These are phyloP conservation scores for Mimachlamys varia DNA, from an alignment of 2,888 invertebrate species.

Conservation along the genomic window DNA sequence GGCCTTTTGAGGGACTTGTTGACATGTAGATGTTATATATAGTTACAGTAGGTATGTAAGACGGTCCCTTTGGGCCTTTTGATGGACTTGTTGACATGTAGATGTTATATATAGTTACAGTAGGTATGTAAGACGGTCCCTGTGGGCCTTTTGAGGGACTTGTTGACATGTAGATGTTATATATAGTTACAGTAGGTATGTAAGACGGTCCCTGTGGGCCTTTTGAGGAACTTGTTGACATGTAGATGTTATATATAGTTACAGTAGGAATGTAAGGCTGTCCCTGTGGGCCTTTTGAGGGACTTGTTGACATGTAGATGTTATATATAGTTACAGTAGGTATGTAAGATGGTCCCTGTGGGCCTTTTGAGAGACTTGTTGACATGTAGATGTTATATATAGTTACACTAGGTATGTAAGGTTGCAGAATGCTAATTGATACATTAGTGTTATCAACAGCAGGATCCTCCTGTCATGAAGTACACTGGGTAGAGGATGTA, in stretches of 20 bases:
- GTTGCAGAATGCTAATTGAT: not conserved
- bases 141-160: not conserved
- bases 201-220: not conserved
- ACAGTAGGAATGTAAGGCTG: not conserved
- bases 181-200: not conserved
- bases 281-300: not conserved
- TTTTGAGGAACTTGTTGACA: constrained; percentile 8
- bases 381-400: too few species aligned
- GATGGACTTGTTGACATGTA: too few species aligned
- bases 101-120: too few species aligned
- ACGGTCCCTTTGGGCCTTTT: too few species aligned
- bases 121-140: not conserved
- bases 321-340: not conserved
- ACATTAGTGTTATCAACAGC: not conserved
- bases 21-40: too few species aligned
- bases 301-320: too few species aligned
- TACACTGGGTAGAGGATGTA: not conserved
- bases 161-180: too few species aligned
- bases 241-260: not conserved
- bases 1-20: too few species aligned
- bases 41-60: too few species aligned
- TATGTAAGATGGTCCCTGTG: not conserved
- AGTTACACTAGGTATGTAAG: not conserved
- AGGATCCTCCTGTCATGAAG: not conserved
- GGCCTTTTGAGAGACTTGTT: not conserved